Evolutionary conservation across 1,140 invertebrate genomes (phyloP).

Genomic region (Spodoptera frugiperda): DNA sequence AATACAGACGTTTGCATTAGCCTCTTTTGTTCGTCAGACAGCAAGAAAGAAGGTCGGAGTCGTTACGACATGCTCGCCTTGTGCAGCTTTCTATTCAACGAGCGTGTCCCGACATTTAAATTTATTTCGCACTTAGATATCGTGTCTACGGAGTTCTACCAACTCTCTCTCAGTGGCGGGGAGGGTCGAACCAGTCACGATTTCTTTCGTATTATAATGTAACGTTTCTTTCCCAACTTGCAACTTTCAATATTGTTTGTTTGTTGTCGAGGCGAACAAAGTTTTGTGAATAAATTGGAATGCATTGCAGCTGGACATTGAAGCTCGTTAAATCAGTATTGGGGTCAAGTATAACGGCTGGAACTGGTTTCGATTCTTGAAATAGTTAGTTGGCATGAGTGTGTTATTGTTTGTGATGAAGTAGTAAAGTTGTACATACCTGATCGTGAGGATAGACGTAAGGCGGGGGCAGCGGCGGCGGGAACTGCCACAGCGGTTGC

Average conservation of each 20-base stretch:
- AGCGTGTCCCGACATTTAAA: constrained; percentile 85
- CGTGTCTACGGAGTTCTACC: constrained; percentile 62
- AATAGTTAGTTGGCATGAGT: constrained; percentile 53
- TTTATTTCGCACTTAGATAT: constrained; percentile 82
- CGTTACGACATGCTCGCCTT: constrained; percentile 83
- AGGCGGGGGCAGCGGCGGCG: constrained; percentile 90
- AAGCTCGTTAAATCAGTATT: constrained; percentile 62
- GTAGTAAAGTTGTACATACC: constrained; percentile 85
- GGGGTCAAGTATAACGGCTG: constrained; percentile 78
- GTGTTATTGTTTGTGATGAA: constrained; percentile 38
- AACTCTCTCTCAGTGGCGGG: constrained; percentile 82
- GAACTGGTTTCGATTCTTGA: constrained; percentile 61
- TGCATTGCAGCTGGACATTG: constrained; percentile 57
- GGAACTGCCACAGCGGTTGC: constrained; percentile 92
- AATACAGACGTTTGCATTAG: constrained; percentile 71
- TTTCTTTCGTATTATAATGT: constrained; percentile 72
- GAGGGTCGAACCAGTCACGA: constrained; percentile 77
- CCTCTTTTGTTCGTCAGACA: constrained; percentile 77
- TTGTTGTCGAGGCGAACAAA: constrained; percentile 53
- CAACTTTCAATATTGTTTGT: constrained; percentile 71
- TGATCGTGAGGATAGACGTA: constrained; percentile 93
- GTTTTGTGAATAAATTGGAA: constrained; percentile 56
- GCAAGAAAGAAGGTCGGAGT: constrained; percentile 80
- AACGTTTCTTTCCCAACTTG: constrained; percentile 58
- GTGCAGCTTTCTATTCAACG: constrained; percentile 83